phyloP scores from a whole-genome alignment of 2,888 invertebrate species.

The Caprella mutica region DNA sequence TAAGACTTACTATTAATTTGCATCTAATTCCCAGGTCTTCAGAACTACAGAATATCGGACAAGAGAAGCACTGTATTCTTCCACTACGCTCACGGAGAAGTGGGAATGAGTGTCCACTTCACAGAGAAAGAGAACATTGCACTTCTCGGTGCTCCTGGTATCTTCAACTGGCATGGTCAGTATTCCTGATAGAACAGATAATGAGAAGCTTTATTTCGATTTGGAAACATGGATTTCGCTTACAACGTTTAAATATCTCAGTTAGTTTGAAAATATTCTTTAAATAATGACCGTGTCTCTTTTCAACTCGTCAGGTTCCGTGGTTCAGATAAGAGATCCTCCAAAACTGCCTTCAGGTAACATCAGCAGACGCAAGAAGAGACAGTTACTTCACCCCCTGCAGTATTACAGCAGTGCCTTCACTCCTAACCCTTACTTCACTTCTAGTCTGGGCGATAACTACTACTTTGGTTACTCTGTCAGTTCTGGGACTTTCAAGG shows the following conservation, averaged over 20 bases:
- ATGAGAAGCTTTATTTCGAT: too few species aligned
- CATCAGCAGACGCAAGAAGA: background rate
- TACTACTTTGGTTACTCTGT: slow-evolving; percentile 36
- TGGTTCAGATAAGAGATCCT: slow-evolving; percentile 2
- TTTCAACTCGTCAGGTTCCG: too few species aligned
- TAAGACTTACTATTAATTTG: background rate
- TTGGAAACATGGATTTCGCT: too few species aligned
- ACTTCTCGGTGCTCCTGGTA: slow-evolving; percentile 46
- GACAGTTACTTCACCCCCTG: background rate
- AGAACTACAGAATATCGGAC: background rate
- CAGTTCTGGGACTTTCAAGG: slow-evolving; percentile 35
- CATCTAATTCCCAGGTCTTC: background rate
- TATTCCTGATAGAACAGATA: too few species aligned
- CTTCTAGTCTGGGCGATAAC: slow-evolving; percentile 10
- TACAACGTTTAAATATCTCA: too few species aligned
- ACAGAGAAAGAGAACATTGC: background rate
- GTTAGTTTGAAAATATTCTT: too few species aligned
- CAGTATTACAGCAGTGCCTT: background rate
- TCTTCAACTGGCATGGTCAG: slow-evolving; percentile 46
- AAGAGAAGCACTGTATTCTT: background rate
- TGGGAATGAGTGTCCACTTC: slow-evolving; percentile 13
- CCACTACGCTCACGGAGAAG: slow-evolving; percentile 17
- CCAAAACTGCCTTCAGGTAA: background rate
- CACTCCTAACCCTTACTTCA: slow-evolving; percentile 13
- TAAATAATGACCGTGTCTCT: too few species aligned